These are phyloP conservation scores for Haliaeetus leucogaster DNA, from an alignment of 2,113 vertebrate species.

Conservation along the genomic window DNA sequence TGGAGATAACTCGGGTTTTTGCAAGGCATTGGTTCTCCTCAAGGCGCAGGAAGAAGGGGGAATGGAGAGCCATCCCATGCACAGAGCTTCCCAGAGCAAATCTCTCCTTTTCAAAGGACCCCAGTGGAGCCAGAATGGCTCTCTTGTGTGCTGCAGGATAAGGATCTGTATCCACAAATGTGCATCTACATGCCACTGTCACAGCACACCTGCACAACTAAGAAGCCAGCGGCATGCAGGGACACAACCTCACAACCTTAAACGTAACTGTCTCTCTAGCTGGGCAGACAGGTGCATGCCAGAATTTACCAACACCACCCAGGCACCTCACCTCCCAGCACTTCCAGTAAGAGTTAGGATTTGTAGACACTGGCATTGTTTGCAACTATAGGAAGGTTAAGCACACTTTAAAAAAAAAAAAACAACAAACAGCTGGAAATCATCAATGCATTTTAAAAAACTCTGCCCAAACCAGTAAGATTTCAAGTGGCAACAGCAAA, in stretches of 20 bases:
- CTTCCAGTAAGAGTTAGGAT: background rate
- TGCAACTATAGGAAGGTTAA: background rate
- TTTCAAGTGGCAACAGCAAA: background rate
- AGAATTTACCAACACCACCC: background rate
- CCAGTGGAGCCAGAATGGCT: background rate
- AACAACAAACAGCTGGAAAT: background rate
- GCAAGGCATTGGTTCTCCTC: background rate
- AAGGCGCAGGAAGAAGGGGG: background rate
- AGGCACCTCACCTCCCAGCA: background rate
- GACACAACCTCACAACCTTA: background rate
- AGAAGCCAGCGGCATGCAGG: background rate
- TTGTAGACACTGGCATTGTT: background rate
- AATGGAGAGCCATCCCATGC: fast-evolving
- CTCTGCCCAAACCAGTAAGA: background rate
- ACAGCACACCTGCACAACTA: background rate
- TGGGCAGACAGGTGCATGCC: background rate
- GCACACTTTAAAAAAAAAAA: background rate
- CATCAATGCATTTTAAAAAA: background rate
- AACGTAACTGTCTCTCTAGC: background rate
- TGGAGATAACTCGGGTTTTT: background rate
- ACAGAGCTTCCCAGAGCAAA: background rate
- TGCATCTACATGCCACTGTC: background rate
- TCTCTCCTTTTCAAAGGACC: background rate
- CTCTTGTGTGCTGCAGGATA: fast-evolving
- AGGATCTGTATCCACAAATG: background rate